These are phyloP conservation scores for Cacatua alba DNA, from an alignment of 2,113 vertebrate genomes.

Conservation along the genomic window DNA sequence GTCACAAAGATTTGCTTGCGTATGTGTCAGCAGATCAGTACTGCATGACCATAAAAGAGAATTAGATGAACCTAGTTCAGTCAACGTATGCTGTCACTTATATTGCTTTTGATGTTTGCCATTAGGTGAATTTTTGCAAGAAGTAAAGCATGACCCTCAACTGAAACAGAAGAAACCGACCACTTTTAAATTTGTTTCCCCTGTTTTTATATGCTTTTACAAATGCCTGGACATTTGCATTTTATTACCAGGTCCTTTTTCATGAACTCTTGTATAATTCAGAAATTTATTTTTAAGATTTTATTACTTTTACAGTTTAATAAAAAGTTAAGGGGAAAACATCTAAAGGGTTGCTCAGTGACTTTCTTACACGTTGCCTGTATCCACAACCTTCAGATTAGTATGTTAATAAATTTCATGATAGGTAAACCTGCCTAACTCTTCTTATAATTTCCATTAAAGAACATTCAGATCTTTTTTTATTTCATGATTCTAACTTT, in stretches of 20 bases:
- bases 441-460: neutral
- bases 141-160: neutral
- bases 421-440: neutral
- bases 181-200: no score
- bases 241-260: no score
- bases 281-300: no score
- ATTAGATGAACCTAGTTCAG: neutral
- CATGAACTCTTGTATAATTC: no score
- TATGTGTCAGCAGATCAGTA: neutral
- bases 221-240: no score
- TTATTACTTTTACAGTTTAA: no score
- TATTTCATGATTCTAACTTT: neutral
- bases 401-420: neutral
- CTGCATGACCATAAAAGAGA: neutral
- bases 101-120: neutral
- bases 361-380: neutral
- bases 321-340: neutral
- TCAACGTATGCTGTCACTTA: neutral
- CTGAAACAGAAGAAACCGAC: neutral
- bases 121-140: neutral
- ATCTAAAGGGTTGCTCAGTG: neutral
- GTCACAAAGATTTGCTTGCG: neutral
- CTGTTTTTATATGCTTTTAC: no score
- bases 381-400: neutral
- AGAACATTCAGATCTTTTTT: neutral